Percentiles rank a stretch among this genome's conserved stretches.
Evolutionary conservation across 2,888 invertebrate species (phyloP).

Genomic region (Apotomis betuletana): DNA sequence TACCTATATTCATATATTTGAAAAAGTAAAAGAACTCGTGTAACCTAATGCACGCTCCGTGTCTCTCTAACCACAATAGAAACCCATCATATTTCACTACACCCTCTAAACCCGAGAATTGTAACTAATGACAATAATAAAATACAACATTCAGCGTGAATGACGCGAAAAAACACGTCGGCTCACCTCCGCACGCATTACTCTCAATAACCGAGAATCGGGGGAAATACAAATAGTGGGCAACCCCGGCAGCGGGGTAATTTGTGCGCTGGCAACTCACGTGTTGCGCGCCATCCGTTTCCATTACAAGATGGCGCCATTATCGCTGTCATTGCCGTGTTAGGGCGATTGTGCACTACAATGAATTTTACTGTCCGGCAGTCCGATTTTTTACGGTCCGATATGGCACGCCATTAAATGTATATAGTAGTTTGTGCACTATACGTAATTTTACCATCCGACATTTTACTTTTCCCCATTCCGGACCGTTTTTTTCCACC

Average conservation of each 20-base stretch:
- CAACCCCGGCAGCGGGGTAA: conserved; percentile 43
- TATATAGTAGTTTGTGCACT: too few species aligned
- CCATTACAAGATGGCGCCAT: conserved; percentile 41
- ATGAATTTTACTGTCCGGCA: too few species aligned
- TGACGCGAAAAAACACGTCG: conserved; percentile 45
- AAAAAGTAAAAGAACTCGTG: background rate
- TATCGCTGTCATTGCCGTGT: conserved; percentile 19
- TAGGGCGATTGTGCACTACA: too few species aligned
- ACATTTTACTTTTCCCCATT: too few species aligned
- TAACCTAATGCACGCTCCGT: background rate
- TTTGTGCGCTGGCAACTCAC: conserved; percentile 52
- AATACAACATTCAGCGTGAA: conserved; percentile 46
- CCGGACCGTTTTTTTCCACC: too few species aligned
- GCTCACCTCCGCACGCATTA: conserved; percentile 52
- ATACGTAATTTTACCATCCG: too few species aligned
- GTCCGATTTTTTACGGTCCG: too few species aligned
- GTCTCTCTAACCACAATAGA: conserved; percentile 23
- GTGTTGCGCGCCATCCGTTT: conserved; percentile 48
- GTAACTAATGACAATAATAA: conserved; percentile 43
- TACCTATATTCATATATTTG: background rate
- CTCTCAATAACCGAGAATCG: conserved; percentile 49
- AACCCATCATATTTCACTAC: conserved; percentile 17
- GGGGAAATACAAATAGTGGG: conserved; percentile 46
- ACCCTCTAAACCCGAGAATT: conserved; percentile 22
- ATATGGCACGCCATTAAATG: too few species aligned